phyloP scores from a whole-genome alignment of 2,888 invertebrate genomes.

The Junonia oenone region DNA sequence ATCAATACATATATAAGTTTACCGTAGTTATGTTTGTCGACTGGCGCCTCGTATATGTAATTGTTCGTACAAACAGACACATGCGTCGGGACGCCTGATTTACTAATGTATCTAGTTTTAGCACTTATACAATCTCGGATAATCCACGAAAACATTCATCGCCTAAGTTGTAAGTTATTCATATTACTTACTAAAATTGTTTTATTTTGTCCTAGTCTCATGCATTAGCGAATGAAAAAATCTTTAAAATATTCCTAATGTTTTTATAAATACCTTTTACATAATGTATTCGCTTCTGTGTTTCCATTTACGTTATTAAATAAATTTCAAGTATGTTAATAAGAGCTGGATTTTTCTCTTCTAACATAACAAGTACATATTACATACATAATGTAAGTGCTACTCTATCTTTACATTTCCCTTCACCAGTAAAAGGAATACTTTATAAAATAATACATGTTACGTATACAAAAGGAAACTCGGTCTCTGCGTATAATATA shows the following conservation, averaged over 20 bases:
- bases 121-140: slow-evolving; percentile 50
- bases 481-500: neutral
- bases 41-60: slow-evolving; percentile 71
- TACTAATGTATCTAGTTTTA: slow-evolving; percentile 73
- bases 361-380: neutral
- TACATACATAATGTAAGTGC: neutral
- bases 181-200: slow-evolving; percentile 13
- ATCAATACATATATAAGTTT: slow-evolving; percentile 42
- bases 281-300: neutral
- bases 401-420: no score
- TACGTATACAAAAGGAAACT: neutral
- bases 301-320: neutral
- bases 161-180: neutral
- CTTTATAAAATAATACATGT: neutral
- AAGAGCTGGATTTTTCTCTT: neutral
- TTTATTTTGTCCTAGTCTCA: neutral
- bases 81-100: slow-evolving; percentile 57
- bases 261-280: neutral
- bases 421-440: no score
- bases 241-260: neutral
- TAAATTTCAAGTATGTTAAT: neutral
- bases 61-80: slow-evolving; percentile 66
- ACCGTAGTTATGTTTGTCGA: slow-evolving; percentile 59
- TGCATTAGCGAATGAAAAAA: neutral
- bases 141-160: slow-evolving; percentile 32